phyloP scores from a whole-genome alignment of 2,113 vertebrate genomes.

The Paramormyrops kingsleyae region DNA sequence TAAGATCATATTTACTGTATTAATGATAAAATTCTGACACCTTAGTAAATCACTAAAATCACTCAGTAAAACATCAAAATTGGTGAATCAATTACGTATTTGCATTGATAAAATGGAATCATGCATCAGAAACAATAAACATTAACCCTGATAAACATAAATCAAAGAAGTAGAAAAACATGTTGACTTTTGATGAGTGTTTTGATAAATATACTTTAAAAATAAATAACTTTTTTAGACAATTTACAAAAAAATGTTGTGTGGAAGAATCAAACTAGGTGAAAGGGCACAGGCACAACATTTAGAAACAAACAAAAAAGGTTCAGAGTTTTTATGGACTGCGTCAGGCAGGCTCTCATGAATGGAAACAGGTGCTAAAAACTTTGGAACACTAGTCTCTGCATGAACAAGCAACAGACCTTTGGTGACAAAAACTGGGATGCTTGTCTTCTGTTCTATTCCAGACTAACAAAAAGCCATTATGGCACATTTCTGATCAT shows the following conservation, averaged over 20 bases:
- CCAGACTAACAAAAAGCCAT: not conserved
- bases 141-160: not conserved
- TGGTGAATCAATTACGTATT: not conserved
- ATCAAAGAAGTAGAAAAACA: not conserved
- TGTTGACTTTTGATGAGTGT: not conserved
- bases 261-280: not conserved
- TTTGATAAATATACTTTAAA: not conserved
- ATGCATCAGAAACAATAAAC: not conserved
- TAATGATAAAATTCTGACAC: not conserved
- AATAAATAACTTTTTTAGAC: not conserved
- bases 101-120: not conserved
- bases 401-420: not conserved
- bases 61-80: not conserved
- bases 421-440: not conserved
- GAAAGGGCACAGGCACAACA: not conserved
- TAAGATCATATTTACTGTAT: not conserved
- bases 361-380: not conserved
- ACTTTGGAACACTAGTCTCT: not conserved
- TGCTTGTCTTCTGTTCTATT: not conserved
- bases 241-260: not conserved
- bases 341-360: not conserved
- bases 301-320: not conserved
- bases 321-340: not conserved
- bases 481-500: not conserved
- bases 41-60: not conserved